Evolutionary conservation across 2,113 vertebrate genomes (phyloP).

Genomic region (Phrynocephalus versicolor): DNA sequence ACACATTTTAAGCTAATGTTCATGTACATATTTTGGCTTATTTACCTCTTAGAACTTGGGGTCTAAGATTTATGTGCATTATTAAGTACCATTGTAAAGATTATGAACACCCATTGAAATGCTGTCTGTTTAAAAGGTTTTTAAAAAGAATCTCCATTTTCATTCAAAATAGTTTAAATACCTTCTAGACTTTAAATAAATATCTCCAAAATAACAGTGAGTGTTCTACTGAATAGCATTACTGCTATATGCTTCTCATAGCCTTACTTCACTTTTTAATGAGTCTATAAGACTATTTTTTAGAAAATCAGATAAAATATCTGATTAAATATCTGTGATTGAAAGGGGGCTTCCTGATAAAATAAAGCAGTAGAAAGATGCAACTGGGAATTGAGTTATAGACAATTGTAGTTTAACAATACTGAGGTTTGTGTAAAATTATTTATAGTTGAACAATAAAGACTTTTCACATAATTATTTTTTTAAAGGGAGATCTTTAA

Average conservation of each 20-base stretch:
- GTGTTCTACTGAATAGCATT: background rate
- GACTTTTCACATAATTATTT: too few species aligned
- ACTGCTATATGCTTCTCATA: fast-evolving
- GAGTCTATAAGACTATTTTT: too few species aligned
- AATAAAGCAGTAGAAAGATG: too few species aligned
- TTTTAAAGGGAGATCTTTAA: too few species aligned
- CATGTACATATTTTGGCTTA: background rate
- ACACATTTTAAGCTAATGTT: background rate
- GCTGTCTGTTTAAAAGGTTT: background rate
- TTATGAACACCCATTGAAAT: background rate
- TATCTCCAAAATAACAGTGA: background rate
- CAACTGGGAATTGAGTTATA: too few species aligned
- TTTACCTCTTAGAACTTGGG: background rate
- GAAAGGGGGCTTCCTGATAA: too few species aligned
- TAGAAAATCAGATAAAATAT: too few species aligned
- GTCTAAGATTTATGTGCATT: background rate
- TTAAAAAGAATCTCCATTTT: background rate
- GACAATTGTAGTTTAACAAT: too few species aligned
- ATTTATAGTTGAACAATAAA: too few species aligned
- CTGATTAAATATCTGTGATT: background rate
- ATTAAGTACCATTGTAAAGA: background rate
- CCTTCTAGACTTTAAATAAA: background rate
- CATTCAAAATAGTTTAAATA: background rate
- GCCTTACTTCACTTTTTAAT: background rate
- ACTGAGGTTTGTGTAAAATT: too few species aligned